A percentile compares a stretch with the other conserved stretches of the same genome.
Conservation (phyloP, 2,797 vertebrate genomes). For the Cyprinella venusta region DNA sequence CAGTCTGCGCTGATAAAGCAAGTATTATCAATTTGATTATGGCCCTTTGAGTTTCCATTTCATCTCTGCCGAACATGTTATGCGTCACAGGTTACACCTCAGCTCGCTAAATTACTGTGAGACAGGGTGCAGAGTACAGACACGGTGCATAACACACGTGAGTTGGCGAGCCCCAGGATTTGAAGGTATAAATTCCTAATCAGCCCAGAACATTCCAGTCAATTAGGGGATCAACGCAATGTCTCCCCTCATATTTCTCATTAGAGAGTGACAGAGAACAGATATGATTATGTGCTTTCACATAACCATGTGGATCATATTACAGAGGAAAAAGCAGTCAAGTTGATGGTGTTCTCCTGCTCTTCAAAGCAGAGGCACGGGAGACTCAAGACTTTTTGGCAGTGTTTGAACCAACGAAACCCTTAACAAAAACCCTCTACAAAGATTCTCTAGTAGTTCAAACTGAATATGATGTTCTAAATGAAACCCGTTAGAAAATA, state of each 20-base stretch:
- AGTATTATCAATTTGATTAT: slow-evolving; percentile 54
- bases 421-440: neutral
- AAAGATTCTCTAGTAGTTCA: neutral
- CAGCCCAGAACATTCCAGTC: slow-evolving; percentile 49
- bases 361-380: slow-evolving; percentile 15
- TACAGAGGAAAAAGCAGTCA: slow-evolving; percentile 34
- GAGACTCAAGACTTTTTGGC: neutral
- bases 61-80: slow-evolving; percentile 51
- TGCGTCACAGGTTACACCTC: slow-evolving; percentile 37
- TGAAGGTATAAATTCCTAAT: slow-evolving; percentile 58
- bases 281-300: slow-evolving; percentile 39
- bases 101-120: slow-evolving; percentile 48
- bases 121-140: slow-evolving; percentile 25
- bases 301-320: slow-evolving; percentile 47
- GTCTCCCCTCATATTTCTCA: slow-evolving; percentile 44
- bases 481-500: slow-evolving; percentile 16
- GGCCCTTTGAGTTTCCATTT: slow-evolving; percentile 43
- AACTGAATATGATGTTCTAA: neutral
- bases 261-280: slow-evolving; percentile 51
- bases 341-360: slow-evolving; percentile 8
- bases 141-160: neutral
- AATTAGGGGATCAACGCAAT: slow-evolving; percentile 51
- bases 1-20: slow-evolving; percentile 38
- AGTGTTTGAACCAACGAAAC: slow-evolving; percentile 13
- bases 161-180: slow-evolving; percentile 29